phyloP scores from a whole-genome alignment of 2,888 invertebrate species.

The Sinohyriopsis cumingii region DNA sequence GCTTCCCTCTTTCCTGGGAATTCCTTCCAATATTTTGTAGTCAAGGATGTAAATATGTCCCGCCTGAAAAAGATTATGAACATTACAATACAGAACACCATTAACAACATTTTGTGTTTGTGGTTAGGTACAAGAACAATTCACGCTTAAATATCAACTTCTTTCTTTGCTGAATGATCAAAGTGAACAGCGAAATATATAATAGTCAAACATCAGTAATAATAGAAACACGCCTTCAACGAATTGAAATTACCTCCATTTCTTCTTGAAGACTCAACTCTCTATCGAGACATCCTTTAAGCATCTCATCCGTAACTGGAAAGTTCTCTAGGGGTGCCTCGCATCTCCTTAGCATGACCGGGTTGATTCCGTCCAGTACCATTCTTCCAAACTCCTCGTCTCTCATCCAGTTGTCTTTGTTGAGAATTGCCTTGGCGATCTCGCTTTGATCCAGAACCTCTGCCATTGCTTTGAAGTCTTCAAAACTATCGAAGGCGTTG shows the following conservation, averaged over 20 bases:
- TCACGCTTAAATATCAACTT: no score
- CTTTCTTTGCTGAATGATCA: no score
- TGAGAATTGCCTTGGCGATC: constrained; percentile 5
- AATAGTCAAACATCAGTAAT: no score
- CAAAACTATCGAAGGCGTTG: no score
- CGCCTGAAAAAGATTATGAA: constrained; percentile 13
- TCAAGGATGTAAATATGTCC: constrained; percentile 35
- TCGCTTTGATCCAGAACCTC: constrained; percentile 4
- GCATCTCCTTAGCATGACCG: constrained; percentile 17
- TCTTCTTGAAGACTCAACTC: constrained; percentile 24
- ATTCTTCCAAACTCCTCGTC: constrained; percentile 36
- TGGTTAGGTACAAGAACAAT: no score
- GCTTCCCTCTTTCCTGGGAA: constrained; percentile 11
- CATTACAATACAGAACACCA: no score
- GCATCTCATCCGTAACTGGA: constrained; percentile 32
- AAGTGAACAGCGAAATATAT: no score
- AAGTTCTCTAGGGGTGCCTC: constrained; percentile 14
- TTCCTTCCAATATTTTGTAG: constrained; percentile 22
- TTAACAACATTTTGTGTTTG: no score
- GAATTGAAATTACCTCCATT: constrained; percentile 21
- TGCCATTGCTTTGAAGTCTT: constrained; percentile 1
- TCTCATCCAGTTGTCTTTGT: constrained; percentile 26
- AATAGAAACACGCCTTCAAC: no score
- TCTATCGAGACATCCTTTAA: constrained; percentile 22
- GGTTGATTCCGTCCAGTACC: constrained; percentile 26